phyloP scores from a whole-genome alignment of 2,113 vertebrate species.

The Turnix velox region DNA sequence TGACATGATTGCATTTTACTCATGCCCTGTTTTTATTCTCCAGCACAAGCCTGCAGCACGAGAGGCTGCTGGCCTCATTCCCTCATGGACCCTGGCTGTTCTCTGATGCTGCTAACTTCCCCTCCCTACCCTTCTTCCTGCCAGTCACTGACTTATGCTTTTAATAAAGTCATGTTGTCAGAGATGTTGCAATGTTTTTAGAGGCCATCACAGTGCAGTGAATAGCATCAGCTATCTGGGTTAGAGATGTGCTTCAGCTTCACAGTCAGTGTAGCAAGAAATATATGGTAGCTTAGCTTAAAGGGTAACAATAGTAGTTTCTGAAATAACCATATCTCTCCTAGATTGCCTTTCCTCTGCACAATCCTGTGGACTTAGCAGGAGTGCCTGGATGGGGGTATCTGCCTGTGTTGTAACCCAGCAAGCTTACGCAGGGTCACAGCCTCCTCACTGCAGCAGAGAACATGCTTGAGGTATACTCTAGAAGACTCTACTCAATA shows the following conservation, averaged over 20 bases:
- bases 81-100: not conserved
- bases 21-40: not conserved
- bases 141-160: not conserved
- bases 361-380: not conserved
- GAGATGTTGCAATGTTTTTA: not conserved
- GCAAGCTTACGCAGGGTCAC: not conserved
- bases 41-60: not conserved
- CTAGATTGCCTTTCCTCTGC: not conserved
- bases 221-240: not conserved
- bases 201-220: not conserved
- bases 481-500: not conserved
- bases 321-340: not conserved
- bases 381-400: no score
- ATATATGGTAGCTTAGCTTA: not conserved
- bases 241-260: not conserved
- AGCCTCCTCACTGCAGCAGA: not conserved
- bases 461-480: fast-evolving
- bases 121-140: not conserved
- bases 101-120: not conserved
- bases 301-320: not conserved
- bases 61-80: not conserved
- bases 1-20: not conserved
- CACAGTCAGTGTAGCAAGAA: not conserved
- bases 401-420: not conserved
- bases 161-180: not conserved